These are phyloP conservation scores for Potamilus streckersoni DNA, from an alignment of 1,140 invertebrate species.

Conservation along the genomic window DNA sequence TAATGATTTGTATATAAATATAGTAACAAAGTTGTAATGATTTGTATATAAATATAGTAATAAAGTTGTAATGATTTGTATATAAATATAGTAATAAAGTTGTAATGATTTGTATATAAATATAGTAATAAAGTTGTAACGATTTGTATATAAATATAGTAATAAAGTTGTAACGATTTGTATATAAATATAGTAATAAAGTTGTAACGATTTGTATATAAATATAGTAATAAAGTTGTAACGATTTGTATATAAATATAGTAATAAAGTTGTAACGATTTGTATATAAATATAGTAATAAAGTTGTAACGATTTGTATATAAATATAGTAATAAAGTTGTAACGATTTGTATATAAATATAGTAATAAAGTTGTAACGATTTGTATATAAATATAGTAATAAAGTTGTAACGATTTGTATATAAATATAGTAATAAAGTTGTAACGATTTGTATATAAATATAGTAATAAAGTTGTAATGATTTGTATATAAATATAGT, in stretches of 20 bases:
- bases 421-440: too few relatives aligned
- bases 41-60: too few relatives aligned
- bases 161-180: slow-evolving; percentile 13
- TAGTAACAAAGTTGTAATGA: slow-evolving; percentile 12
- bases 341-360: background rate
- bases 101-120: too few relatives aligned
- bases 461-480: too few relatives aligned
- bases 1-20: too few relatives aligned
- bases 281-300: slow-evolving; percentile 8
- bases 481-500: background rate
- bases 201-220: too few relatives aligned
- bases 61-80: too few relatives aligned
- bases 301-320: background rate
- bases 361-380: too few relatives aligned
- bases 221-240: slow-evolving; percentile 12
- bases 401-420: background rate
- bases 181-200: slow-evolving; percentile 9
- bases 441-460: background rate
- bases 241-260: too few relatives aligned
- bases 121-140: slow-evolving; percentile 12
- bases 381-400: background rate
- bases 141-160: too few relatives aligned
- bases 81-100: slow-evolving; percentile 12
- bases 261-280: slow-evolving; percentile 11
- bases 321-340: too few relatives aligned